These are phyloP conservation scores for Lissocephala sabroskyi DNA, from an alignment of 2,888 invertebrate genomes.

Conservation along the genomic window DNA sequence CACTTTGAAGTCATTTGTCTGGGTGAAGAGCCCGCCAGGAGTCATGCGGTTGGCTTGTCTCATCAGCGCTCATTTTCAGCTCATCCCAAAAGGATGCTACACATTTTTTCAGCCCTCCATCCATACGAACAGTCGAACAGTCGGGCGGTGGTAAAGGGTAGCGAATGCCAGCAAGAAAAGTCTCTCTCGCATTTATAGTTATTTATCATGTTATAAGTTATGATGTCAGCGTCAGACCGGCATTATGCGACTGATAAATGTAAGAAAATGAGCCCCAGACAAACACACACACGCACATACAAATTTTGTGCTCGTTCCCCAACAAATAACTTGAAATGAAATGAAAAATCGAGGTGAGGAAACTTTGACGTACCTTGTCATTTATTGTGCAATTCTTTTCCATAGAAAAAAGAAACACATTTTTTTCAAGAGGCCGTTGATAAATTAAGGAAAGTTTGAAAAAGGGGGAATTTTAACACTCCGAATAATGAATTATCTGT, in stretches of 20 bases:
- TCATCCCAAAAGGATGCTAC: slow-evolving; percentile 8
- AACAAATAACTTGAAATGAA: slow-evolving; percentile 44
- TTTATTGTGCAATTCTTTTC: slow-evolving; percentile 30
- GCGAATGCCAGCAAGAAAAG: too few relatives aligned
- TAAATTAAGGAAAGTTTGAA: too few relatives aligned
- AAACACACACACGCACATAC: slow-evolving; percentile 13
- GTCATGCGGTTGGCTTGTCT: slow-evolving; percentile 20
- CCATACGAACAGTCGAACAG: too few relatives aligned
- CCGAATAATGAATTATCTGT: too few relatives aligned
- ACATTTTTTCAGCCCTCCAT: background rate
- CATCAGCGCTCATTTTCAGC: slow-evolving; percentile 27
- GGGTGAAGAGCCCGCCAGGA: slow-evolving; percentile 8
- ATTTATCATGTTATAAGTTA: slow-evolving; percentile 65
- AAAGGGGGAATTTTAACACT: too few relatives aligned
- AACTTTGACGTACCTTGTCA: slow-evolving; percentile 50
- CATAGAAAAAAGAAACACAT: too few relatives aligned
- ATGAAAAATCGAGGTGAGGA: slow-evolving; percentile 64
- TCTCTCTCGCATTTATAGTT: slow-evolving; percentile 48
- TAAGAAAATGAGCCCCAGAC: slow-evolving; percentile 31
- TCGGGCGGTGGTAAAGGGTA: too few relatives aligned
- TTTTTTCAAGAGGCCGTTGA: too few relatives aligned
- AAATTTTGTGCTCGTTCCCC: slow-evolving; percentile 7
- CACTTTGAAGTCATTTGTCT: slow-evolving; percentile 58
- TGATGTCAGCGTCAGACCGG: slow-evolving; percentile 54
- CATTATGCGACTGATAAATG: slow-evolving; percentile 63